These are phyloP conservation scores for Danaus melanippus DNA, from an alignment of 1,140 invertebrate species.

Conservation along the genomic window DNA sequence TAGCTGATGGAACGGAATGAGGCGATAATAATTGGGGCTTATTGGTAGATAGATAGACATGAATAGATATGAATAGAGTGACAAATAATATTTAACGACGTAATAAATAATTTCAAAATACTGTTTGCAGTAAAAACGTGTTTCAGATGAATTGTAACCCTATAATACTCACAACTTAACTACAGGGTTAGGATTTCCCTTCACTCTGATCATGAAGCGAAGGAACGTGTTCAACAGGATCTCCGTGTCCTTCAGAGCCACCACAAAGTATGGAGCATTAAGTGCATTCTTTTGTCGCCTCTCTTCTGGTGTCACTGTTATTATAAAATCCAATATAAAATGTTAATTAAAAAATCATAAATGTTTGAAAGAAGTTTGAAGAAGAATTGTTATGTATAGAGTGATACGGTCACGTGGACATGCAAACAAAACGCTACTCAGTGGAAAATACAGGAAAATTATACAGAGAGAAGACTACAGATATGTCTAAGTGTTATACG, in stretches of 20 bases:
- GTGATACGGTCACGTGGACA: slow-evolving; percentile 11
- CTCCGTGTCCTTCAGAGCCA: slow-evolving; percentile 89
- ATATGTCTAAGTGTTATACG: slow-evolving; percentile 48
- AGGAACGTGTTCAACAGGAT: slow-evolving; percentile 89
- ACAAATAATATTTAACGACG: no score
- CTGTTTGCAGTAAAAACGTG: no score
- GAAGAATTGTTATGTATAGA: not conserved
- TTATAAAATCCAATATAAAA: slow-evolving; percentile 9
- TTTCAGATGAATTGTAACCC: no score
- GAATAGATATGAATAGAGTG: no score
- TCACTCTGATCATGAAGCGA: slow-evolving; percentile 91
- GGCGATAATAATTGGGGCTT: no score
- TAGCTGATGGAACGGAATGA: slow-evolving; percentile 73
- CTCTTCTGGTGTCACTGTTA: slow-evolving; percentile 80
- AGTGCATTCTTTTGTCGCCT: slow-evolving; percentile 78
- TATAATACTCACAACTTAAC: slow-evolving; percentile 85
- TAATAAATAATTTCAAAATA: no score
- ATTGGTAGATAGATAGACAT: not conserved
- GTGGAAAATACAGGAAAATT: slow-evolving; percentile 55
- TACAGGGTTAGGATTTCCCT: slow-evolving; percentile 87
- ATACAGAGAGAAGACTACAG: slow-evolving; percentile 32
- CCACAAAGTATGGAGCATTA: slow-evolving; percentile 84
- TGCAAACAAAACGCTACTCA: slow-evolving; percentile 26
- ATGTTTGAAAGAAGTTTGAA: slow-evolving; percentile 5
- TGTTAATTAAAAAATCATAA: slow-evolving; percentile 6